Evolutionary conservation across 2,797 vertebrate genomes (phyloP).

Genomic region (Falco columbarius): DNA sequence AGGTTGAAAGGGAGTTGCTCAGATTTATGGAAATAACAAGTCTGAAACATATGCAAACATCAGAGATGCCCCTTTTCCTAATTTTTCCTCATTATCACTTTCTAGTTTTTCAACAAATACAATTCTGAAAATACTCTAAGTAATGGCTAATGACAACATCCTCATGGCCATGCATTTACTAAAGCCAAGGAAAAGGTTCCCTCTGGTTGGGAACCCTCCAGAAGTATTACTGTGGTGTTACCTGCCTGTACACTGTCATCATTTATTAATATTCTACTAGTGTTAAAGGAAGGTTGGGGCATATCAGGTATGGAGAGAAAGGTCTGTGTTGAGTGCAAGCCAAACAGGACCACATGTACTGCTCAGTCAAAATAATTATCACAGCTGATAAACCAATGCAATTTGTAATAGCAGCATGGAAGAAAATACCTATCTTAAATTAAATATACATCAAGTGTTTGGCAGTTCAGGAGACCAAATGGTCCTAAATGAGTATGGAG

Average conservation of each 20-base stretch:
- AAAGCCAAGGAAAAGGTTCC: neutral
- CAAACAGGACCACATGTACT: neutral
- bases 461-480: neutral
- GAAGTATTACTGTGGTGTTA: neutral
- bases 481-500: neutral
- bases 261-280: neutral
- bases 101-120: neutral
- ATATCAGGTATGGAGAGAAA: neutral
- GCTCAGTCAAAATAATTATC: constrained; percentile 17
- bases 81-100: neutral
- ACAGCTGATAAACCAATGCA: neutral
- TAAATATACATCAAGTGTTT: neutral
- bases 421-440: neutral
- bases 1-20: neutral
- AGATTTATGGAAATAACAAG: neutral
- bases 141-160: neutral
- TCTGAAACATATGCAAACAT: neutral
- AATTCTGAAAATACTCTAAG: neutral
- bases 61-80: neutral
- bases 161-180: neutral
- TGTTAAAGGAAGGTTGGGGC: neutral
- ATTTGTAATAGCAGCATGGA: neutral
- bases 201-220: neutral
- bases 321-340: neutral
- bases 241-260: neutral